These are phyloP conservation scores for Drusus annulatus DNA, from an alignment of 1,140 invertebrate genomes.

Conservation along the genomic window DNA sequence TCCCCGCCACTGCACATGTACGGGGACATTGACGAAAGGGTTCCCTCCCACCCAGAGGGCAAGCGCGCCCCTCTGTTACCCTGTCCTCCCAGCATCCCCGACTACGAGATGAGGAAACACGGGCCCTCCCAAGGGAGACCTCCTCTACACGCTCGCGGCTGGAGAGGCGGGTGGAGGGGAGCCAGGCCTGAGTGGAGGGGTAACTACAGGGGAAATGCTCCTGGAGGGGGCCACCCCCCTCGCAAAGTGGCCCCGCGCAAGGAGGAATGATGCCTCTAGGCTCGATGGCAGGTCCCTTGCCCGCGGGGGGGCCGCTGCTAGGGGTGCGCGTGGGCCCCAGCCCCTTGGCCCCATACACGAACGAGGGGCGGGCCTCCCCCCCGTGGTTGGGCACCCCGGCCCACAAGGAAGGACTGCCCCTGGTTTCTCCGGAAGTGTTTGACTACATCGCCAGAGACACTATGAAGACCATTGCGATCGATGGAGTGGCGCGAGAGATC, in stretches of 20 bases:
- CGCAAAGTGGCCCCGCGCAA: too few relatives aligned
- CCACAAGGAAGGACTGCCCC: slow-evolving; percentile 68
- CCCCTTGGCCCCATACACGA: slow-evolving; percentile 63
- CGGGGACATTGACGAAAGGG: slow-evolving; percentile 71
- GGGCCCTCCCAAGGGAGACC: not conserved
- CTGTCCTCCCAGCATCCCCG: slow-evolving; percentile 38
- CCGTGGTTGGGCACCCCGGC: slow-evolving; percentile 62
- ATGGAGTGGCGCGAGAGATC: slow-evolving; percentile 86
- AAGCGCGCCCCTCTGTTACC: slow-evolving; percentile 43
- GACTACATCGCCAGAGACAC: slow-evolving; percentile 78
- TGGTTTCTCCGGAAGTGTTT: slow-evolving; percentile 73
- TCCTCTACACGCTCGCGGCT: slow-evolving; percentile 22
- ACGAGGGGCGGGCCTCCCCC: slow-evolving; percentile 61
- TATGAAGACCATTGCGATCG: slow-evolving; percentile 88
- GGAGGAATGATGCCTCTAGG: too few relatives aligned
- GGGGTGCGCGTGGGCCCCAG: slow-evolving; percentile 30
- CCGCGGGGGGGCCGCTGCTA: too few relatives aligned
- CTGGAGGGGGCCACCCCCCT: slow-evolving; percentile 36
- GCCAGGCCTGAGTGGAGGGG: slow-evolving; percentile 46
- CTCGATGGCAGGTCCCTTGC: too few relatives aligned
- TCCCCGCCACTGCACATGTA: slow-evolving; percentile 62
- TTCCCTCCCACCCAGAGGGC: slow-evolving; percentile 24
- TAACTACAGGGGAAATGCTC: slow-evolving; percentile 24
- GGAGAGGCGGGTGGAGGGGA: slow-evolving; percentile 58
- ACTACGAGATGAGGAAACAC: slow-evolving; percentile 52